These are phyloP conservation scores for Drosophila sp. DNA, from an alignment of 1,140 invertebrate genomes.

Conservation along the genomic window DNA sequence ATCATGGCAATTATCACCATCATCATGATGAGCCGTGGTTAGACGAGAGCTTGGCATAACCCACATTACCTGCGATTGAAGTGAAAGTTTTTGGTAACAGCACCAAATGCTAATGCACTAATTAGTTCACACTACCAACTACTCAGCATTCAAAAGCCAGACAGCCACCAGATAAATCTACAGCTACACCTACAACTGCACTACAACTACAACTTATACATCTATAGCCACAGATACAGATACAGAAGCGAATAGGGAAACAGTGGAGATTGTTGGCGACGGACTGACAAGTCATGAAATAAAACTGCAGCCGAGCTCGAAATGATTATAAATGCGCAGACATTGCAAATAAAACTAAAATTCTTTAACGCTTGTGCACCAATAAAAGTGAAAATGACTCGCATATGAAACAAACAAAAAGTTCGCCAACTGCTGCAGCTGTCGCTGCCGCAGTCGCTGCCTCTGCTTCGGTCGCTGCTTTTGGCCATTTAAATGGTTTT, in stretches of 20 bases:
- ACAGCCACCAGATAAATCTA: conserved; percentile 3
- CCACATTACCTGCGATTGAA: conserved; percentile 41
- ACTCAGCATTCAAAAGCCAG: conserved; percentile 24
- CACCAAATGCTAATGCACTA: conserved; percentile 73
- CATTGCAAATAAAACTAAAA: conserved; percentile 51
- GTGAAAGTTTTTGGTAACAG: conserved; percentile 52
- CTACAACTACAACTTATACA: no score
- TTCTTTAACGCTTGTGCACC: conserved; percentile 43
- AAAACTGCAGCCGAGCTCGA: conserved; percentile 19
- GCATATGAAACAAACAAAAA: conserved; percentile 46
- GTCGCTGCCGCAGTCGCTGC: neutral
- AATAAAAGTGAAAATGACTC: conserved; percentile 67
- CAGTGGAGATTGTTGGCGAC: conserved; percentile 1
- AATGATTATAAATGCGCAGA: conserved; percentile 74
- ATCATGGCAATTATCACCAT: conserved; percentile 19
- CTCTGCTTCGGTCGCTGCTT: neutral
- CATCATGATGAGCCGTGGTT: conserved; percentile 11
- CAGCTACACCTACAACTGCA: neutral
- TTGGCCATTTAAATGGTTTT: conserved; percentile 13
- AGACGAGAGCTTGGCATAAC: conserved; percentile 51
- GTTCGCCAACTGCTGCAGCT: conserved; percentile 9
- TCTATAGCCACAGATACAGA: conserved; percentile 4
- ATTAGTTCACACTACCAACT: conserved; percentile 68
- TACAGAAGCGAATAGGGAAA: neutral
- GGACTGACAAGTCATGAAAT: conserved; percentile 33